Conservation (phyloP, 1,140 invertebrate genomes). For the Lordiphosa mommai region DNA sequence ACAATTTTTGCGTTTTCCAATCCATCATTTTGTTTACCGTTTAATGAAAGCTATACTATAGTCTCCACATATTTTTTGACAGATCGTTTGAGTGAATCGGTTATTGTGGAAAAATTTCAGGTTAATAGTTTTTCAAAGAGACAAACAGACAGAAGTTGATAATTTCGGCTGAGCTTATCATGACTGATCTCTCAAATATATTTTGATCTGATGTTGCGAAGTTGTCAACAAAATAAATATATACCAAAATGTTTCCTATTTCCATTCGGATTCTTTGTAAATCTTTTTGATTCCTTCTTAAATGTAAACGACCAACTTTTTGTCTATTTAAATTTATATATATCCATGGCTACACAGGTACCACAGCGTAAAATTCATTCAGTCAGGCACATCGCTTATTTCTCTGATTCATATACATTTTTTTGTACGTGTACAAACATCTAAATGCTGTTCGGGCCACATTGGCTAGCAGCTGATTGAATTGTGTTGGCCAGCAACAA, state of each 20-base stretch:
- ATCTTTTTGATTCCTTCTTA: conserved; percentile 15
- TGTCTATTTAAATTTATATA: conserved; percentile 7
- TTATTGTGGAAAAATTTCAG: too few species aligned
- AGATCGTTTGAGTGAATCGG: too few species aligned
- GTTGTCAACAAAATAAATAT: too few species aligned
- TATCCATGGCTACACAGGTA: conserved; percentile 2
- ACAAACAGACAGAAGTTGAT: too few species aligned
- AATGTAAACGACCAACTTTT: conserved; percentile 16
- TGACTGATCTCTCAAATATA: not conserved
- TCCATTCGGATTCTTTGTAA: too few species aligned
- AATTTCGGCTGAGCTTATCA: not conserved
- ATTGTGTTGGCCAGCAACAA: conserved; percentile 71
- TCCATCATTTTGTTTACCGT: too few species aligned
- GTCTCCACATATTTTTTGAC: too few species aligned
- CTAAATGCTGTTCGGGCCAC: conserved; percentile 19
- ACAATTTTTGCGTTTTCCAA: too few species aligned
- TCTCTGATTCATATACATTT: not conserved
- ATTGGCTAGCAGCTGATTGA: conserved; percentile 67
- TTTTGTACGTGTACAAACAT: not conserved
- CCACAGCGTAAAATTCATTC: conserved; percentile 43
- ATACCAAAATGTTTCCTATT: too few species aligned
- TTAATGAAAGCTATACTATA: too few species aligned
- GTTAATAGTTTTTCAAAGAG: too few species aligned
- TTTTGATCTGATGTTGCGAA: too few species aligned
- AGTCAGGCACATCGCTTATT: conserved; percentile 33